Conservation (phyloP, 2,888 invertebrate genomes). For the Platypus cylindrus region DNA sequence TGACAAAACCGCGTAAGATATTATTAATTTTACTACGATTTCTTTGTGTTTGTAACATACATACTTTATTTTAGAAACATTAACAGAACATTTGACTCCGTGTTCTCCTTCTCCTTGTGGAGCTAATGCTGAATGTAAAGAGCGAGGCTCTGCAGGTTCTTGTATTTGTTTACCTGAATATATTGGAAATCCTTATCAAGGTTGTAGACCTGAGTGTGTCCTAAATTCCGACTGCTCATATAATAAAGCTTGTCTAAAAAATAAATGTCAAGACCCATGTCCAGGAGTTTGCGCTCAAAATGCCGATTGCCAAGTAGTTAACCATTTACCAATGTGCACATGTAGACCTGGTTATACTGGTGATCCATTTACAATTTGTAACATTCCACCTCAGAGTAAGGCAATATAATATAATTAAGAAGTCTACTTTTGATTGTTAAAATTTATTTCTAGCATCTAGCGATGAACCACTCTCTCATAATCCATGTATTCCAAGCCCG, state of each 20-base stretch:
- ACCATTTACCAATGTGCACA: conserved; percentile 55
- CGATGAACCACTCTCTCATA: conserved; percentile 37
- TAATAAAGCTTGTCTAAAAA: conserved; percentile 54
- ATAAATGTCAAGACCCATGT: conserved; percentile 68
- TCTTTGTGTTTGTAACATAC: background rate
- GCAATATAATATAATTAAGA: conserved; percentile 1
- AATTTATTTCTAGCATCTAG: conserved; percentile 17
- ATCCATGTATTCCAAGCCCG: conserved; percentile 41
- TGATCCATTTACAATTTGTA: conserved; percentile 26
- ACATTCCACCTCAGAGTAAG: conserved; percentile 25
- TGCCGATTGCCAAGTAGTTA: conserved; percentile 62
- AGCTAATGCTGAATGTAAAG: conserved; percentile 58
- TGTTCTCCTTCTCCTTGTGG: conserved; percentile 71
- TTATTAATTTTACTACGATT: background rate
- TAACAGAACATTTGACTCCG: conserved; percentile 42
- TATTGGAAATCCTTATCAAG: conserved; percentile 66
- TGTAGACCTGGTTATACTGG: conserved; percentile 62
- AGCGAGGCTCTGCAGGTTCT: conserved; percentile 49
- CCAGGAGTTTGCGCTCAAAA: conserved; percentile 65
- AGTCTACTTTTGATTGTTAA: too few relatives aligned
- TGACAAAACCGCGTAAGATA: conserved; percentile 21
- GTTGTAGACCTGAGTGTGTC: conserved; percentile 62
- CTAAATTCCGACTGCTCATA: conserved; percentile 59
- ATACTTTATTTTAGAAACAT: conserved; percentile 41
- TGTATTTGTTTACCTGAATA: conserved; percentile 61